Base-by-base conservation (phyloP, 1,140 invertebrate genomes). In the Micrasema minimum region DNA sequence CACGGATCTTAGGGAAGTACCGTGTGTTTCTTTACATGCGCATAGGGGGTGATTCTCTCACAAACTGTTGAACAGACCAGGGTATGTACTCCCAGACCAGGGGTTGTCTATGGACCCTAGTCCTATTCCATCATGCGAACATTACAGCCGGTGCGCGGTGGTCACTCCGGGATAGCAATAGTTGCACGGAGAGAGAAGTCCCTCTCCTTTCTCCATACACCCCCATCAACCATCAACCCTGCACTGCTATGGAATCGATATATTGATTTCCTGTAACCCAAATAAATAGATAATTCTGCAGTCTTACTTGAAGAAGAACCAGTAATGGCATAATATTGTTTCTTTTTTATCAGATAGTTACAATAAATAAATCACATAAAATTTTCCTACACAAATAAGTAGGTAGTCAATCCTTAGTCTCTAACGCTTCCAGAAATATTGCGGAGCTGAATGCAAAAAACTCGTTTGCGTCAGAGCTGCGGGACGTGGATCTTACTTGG, bases 211-310 rank as follows among this genome's bases (percentile, higher is more conserved):
- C 26, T 31, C 7, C 16, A 22, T 20, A 26, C 43, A 12, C 0
- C 7, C 45, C 23, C 35, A 7, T 26, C 22, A n/a, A 41, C 11
- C 43, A 64, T n/a, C 22, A 16, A 23, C 59, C 37, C 4, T 64
- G 61, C 43, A 64, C n/a, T 46, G 41, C 22, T 26, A 31, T 11
- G 26, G 11, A 51, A 66, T 66, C 64, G 64, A 66, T 66, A 31
- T 66, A 66, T 66, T 51, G 64, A 66, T 66, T 66, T 51, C 35
- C 14, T 37, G 31, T 66, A 53, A 66, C 64, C 64, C 12, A 66
- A 66, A 65, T 65, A 65, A 31, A 48, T 48, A 48, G 11, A 31
- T 31, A 7, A 31, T 31, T 7, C 7, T 4, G 26, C 2, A 31
- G 26, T 31, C 26, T 31, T 4, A 31, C 26, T 31, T 4, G 26